These are phyloP conservation scores for Pipistrellus pipistrellus DNA, from an alignment of 2,797 vertebrate species.

Conservation along the genomic window DNA sequence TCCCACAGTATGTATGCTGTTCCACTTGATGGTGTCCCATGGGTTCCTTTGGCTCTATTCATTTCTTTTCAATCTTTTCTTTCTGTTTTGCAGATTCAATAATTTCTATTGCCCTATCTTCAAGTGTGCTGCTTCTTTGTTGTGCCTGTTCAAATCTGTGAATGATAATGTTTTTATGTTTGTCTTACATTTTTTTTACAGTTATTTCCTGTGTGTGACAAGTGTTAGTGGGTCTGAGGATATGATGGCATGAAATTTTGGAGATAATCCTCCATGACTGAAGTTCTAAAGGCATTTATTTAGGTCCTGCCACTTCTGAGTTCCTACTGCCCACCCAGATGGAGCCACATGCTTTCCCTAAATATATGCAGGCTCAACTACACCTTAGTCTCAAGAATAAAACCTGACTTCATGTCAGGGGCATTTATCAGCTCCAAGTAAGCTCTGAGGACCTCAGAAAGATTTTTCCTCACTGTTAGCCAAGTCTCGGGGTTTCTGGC, in stretches of 20 bases:
- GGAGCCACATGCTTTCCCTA: not conserved
- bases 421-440: not conserved
- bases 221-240: not conserved
- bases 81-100: not conserved
- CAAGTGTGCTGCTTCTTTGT: not conserved
- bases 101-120: not conserved
- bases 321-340: not conserved
- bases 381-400: not conserved
- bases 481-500: not conserved
- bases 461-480: not conserved
- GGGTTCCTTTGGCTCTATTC: not conserved
- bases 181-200: not conserved
- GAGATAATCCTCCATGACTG: not conserved
- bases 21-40: not conserved
- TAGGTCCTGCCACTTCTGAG: not conserved
- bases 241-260: not conserved
- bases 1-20: not conserved
- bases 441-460: not conserved
- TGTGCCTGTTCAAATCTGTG: not conserved
- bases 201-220: not conserved
- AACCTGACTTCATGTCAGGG: not conserved
- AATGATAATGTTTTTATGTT: not conserved
- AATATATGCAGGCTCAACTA: not conserved
- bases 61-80: not conserved
- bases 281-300: not conserved